These are phyloP conservation scores for Eristalis intricaria DNA, from an alignment of 2,888 invertebrate genomes.

Conservation along the genomic window DNA sequence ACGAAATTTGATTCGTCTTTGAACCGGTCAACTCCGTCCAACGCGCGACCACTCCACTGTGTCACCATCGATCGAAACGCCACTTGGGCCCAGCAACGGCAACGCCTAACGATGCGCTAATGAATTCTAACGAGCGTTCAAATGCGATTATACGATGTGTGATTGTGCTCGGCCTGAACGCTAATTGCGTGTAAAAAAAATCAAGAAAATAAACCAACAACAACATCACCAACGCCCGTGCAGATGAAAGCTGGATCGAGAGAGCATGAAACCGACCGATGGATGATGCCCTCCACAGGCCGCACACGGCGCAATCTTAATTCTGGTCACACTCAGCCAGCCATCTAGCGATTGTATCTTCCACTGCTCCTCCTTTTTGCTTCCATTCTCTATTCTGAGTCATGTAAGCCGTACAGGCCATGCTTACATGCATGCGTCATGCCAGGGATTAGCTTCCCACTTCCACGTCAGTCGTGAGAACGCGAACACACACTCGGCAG, in stretches of 20 bases:
- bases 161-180: conserved; percentile 49
- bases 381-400: not conserved
- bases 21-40: conserved; percentile 56
- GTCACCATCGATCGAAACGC: conserved; percentile 28
- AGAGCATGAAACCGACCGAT: conserved; percentile 17
- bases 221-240: not conserved
- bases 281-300: conserved; percentile 24
- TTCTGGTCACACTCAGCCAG: conserved; percentile 17
- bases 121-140: conserved; percentile 70
- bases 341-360: not conserved
- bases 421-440: conserved; percentile 35
- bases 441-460: conserved; percentile 66
- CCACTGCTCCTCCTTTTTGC: not conserved
- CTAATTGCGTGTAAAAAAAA: conserved; percentile 60
- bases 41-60: conserved; percentile 9
- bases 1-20: conserved; percentile 47
- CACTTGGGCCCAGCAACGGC: not conserved
- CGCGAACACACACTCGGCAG: conserved; percentile 4
- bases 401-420: conserved; percentile 2
- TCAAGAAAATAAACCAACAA: not conserved
- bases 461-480: conserved; percentile 50
- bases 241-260: not conserved
- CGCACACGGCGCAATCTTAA: conserved; percentile 49
- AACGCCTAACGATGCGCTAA: conserved; percentile 36
- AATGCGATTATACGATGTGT: conserved; percentile 66